Base-by-base conservation (phyloP, 2,113 vertebrate species). In the Ammodytes marinus region DNA sequence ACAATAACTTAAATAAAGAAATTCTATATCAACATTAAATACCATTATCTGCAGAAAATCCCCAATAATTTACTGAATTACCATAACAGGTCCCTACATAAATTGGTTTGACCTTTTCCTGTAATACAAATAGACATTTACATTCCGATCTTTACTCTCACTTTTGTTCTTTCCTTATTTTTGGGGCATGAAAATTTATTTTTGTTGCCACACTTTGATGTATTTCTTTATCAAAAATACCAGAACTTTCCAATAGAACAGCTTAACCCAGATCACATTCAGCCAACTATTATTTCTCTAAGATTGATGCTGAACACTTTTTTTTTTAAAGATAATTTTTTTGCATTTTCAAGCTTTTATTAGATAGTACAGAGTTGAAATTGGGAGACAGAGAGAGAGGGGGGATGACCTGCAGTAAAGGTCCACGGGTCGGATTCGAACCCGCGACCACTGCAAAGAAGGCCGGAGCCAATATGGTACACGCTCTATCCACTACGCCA, bases 11-110 rank as follows among this genome's bases (percentile, higher is more conserved):
- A 46, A 83, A 70, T 66, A 17, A 61, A 42, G 61, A 61, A 39
- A 71, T 66, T 76, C 45, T 45, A 77, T 35, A 60, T 47, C 9
- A 53, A 46, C 19, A 46, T 68, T 15, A 46, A 54, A 70, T 19
- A 54, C 40, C 35, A 58, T 43, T 64, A 82, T 57, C 35, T 50
- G 14, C 43, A 19, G 39, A 64, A 35, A 14, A 50, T 52, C 4
- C 19, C 6, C 14, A 71, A 73, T 19, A 52, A 58, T 66, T 8
- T 67, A 11, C 64, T 54, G 35, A 60, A 14, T 37, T 58, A 39
- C 42, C 10, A 12, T 49, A 12, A 59, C 19, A 50, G n/a, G 10
- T 8, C 13, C 27, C 4, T 11, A 12, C 1, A 49, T 35, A 67
- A 49, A 40, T 1, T 59, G 35, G 43, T 35, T 35, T 2, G 5